Base-by-base conservation (phyloP, 2,113 vertebrate genomes). In the Apeltes quadracus region DNA sequence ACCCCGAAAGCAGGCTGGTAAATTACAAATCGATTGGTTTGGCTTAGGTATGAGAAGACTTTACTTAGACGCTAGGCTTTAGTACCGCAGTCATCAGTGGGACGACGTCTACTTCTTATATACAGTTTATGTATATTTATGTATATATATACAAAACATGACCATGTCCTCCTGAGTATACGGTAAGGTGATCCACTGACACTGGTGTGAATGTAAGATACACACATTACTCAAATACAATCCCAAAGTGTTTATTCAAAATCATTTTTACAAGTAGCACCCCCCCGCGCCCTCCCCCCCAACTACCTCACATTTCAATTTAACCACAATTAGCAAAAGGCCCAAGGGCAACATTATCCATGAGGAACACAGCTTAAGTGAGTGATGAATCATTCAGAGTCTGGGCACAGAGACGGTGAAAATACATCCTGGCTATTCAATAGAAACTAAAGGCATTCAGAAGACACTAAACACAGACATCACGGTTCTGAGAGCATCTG, bases 191-290 rank as follows among this genome's bases (percentile, higher is more conserved):
- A 38, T 59, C 11, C 36, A 59, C 15, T 39, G 43, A 44, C 14
- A 61, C 15, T 1, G 20, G 23, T 20, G 10, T n/a, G 41, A 46
- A 46, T 20, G 16, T 48, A 18, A 20, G 50, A 34, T 2, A 65
- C 44, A 69, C 54, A 65, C 1, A 0, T 51, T 7, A 27, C 61
- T 76, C 11, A 74, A 90, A 87, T 84, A 91, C 83, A 91, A 88
- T 87, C 82, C 84, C 78, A 85, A 75, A 16, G 75, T 87, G 78
- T 92, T 94, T 93, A 92, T 91, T 93, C 80, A 13, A 87, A 90
- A 82, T 91, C 79, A 89, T 89, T 90, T 92, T 88, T 91, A 93
- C 89, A 92, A 76, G 81, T 73, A 73, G 51, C 73, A 38, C 7
- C 59, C 56, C 56, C 15, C 58, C 56, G 29, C 29, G n/a, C n/a